Evolutionary conservation across 2,888 invertebrate species (phyloP), one percentile per base, ranked within the genome.

Genomic region (Sphecodes monilicornis): DNA sequence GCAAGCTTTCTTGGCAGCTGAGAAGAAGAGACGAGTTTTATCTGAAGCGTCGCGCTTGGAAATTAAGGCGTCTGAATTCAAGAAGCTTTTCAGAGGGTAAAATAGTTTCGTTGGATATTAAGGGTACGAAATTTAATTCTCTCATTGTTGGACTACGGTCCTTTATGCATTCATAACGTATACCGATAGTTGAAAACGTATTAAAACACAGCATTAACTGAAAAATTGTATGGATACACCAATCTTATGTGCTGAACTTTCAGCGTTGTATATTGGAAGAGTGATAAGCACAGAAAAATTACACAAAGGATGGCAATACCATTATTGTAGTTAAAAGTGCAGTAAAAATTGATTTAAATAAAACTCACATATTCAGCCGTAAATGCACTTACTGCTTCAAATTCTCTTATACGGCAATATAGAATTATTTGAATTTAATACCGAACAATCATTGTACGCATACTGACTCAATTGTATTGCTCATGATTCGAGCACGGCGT

Each of bases 21-120:
- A 10, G 18, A 18, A 18, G 18, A 66, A 66, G 32, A 32, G 22
- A 32, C 64, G 64, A 60, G 36, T 66, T 66, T 66, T 32, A 66
- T 66, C 32, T 74, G 71, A 41, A 60, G 18, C 73, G 66, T 46
- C 69, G 76, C 69, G 76, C 60, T 60, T 60, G 60, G 60, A 60
- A 60, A 60, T 60, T 60, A 60, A 60, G 60, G 29, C 60, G 29
- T 26, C 60, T 29, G 26, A 6, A 60, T 60, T 60, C 57, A 13
- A 60, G 57, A 1, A 60, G 72, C 60, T 57, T 85, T 46, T 76
- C 64, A 70, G 29, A 60, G 60, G 60, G 60, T 29, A 26, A 60
- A 60, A 60, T 29, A 16, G 60, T 60, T 60, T 29, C 60, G 60
- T 60, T 60, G 29, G 6, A 3, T 29, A 60, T 60, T 29, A 60